Evolutionary conservation across 1,140 invertebrate genomes (phyloP).

Genomic region (Drosophila orosa): DNA sequence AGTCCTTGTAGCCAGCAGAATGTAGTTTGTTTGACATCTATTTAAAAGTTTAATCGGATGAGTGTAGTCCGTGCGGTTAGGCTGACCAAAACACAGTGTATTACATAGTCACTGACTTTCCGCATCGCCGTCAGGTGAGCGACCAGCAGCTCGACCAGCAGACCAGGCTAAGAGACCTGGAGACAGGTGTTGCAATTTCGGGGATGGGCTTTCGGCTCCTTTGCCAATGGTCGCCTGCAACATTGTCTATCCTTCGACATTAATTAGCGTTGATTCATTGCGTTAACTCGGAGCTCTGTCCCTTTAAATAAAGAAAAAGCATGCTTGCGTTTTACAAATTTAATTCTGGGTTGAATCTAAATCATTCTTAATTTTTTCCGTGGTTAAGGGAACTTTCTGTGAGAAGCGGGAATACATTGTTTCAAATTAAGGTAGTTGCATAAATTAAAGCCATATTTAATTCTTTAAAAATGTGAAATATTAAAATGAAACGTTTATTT

Average conservation of each 20-base stretch:
- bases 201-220: constrained; percentile 5
- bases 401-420: neutral
- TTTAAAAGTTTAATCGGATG: constrained; percentile 83
- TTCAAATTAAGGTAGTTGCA: neutral
- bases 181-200: constrained; percentile 67
- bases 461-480: neutral
- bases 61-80: constrained; percentile 81
- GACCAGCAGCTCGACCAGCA: constrained; percentile 23
- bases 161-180: constrained; percentile 26
- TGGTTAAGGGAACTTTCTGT: neutral
- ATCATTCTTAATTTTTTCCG: neutral
- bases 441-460: neutral
- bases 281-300: neutral
- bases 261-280: constrained; percentile 56
- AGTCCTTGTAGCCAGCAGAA: constrained; percentile 76
- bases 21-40: constrained; percentile 83
- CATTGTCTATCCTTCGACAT: constrained; percentile 44
- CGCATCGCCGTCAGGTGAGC: constrained; percentile 51
- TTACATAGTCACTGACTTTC: constrained; percentile 81
- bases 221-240: constrained; percentile 9
- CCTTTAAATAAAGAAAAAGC: neutral
- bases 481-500: too few relatives aligned
- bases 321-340: neutral
- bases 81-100: constrained; percentile 80
- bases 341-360: neutral